Base-by-base conservation (phyloP, 2,113 vertebrate species). In the Oncorhynchus keta region DNA sequence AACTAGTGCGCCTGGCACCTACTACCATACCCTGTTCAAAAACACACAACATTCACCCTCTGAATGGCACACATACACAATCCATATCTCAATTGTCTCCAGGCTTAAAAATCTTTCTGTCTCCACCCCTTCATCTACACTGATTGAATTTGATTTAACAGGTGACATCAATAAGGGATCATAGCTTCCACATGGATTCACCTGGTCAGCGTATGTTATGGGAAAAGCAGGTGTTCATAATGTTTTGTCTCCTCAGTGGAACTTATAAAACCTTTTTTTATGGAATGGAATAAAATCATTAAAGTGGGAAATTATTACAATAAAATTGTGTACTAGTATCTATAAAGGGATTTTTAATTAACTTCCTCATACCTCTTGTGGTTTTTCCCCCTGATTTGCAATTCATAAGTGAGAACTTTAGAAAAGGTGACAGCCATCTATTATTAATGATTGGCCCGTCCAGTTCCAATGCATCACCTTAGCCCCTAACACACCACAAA, bases 401-500 rank as follows among this genome's bases (percentile, higher is more conserved):
- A 79, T 89, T 90, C 68, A 79, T 87, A 72, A 88, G 77, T 62
- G 70, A 85, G 81, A 87, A 74, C 79, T 89, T 88, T 80, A 79
- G 81, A 78, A 79, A 80, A 88, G 80, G 87, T 91, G 86, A 88
- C 74, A 76, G 39, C 55, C 74, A 88, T 91, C 74, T 78, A 89
- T 91, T 90, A 89, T 90, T 88, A 85, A 88, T 86, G 86, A 79
- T 79, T 76, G 75, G 85, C 81, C 83, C 72, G 66, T 55, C 79
- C 83, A 76, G 83, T 80, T 77, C 86, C 80, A 84, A 88, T 90
- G 86, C 77, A 89, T 89, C 89, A 88, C 83, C 88, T 85, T 78
- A 84, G 79, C 83, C 84, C 86, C 84, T 81, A 82, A 85, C 79
- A 85, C 80, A 86, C 84, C 68, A 82, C 81, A 89, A 89, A 92